phyloP scores from a whole-genome alignment of 2,113 vertebrate species.

The Shinisaurus crocodilurus region DNA sequence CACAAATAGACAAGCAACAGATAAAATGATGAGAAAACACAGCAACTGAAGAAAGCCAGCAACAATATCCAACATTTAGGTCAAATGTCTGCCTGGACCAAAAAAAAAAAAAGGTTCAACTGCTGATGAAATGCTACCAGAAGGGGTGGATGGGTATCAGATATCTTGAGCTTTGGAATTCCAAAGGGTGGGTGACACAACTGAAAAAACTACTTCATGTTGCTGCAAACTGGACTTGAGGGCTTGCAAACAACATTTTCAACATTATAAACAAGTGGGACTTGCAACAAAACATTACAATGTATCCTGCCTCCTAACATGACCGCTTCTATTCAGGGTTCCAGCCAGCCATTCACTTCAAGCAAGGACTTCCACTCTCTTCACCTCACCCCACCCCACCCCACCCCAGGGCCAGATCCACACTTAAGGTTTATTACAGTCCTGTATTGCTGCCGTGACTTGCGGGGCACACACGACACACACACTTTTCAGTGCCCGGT shows the following conservation, averaged over 20 bases:
- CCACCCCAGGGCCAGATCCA: no score
- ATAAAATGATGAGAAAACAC: neutral
- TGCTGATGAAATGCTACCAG: neutral
- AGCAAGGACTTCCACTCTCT: neutral
- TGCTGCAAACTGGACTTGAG: neutral
- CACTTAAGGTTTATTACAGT: no score
- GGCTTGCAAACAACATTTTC: neutral
- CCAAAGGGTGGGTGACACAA: neutral
- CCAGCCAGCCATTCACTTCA: no score
- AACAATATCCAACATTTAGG: neutral
- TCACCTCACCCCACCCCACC: no score
- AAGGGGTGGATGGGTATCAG: neutral
- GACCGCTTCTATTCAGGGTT: neutral
- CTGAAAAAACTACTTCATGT: neutral
- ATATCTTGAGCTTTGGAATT: neutral
- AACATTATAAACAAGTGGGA: neutral
- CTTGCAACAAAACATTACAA: neutral
- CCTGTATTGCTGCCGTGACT: no score
- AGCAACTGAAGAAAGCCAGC: neutral
- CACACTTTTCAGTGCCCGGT: no score
- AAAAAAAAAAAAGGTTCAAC: neutral
- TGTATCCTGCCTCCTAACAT: neutral
- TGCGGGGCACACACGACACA: no score
- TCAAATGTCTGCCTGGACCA: neutral
- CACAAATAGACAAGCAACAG: neutral